A percentile compares a stretch with the other conserved stretches of the same genome.
phyloP scores from a whole-genome alignment of 2,113 vertebrate species.

The Malurus cyaneus region DNA sequence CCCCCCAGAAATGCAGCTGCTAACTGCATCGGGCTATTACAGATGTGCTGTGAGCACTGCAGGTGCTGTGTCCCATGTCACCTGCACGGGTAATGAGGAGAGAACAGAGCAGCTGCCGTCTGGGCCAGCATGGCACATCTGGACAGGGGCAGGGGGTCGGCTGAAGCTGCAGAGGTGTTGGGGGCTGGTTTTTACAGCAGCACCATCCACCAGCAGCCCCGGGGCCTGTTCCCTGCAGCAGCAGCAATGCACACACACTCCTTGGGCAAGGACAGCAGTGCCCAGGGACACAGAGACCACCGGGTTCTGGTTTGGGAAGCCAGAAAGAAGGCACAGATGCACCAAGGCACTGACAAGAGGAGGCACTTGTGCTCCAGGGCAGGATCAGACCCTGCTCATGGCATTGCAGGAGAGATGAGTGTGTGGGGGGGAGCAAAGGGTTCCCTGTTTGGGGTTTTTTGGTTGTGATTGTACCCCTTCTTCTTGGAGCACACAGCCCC shows the following conservation, averaged over 20 bases:
- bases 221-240: background rate
- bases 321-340: background rate
- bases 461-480: background rate
- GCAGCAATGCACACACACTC: background rate
- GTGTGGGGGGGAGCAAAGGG: background rate
- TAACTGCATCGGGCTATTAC: background rate
- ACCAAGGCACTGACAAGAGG: background rate
- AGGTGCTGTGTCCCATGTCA: background rate
- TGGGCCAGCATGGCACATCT: background rate
- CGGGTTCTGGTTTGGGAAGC: rapidly evolving
- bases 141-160: background rate
- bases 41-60: background rate
- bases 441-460: background rate
- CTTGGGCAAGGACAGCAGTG: background rate
- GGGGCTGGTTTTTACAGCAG: background rate
- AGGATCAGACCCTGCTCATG: background rate
- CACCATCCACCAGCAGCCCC: rapidly evolving
- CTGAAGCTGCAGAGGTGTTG: background rate
- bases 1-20: background rate
- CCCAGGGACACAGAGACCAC: background rate
- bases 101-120: background rate
- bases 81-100: background rate
- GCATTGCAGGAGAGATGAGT: background rate
- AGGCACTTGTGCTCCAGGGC: background rate
- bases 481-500: background rate